Conservation (phyloP, 2,888 invertebrate genomes). For the Eupithecia tripunctaria region DNA sequence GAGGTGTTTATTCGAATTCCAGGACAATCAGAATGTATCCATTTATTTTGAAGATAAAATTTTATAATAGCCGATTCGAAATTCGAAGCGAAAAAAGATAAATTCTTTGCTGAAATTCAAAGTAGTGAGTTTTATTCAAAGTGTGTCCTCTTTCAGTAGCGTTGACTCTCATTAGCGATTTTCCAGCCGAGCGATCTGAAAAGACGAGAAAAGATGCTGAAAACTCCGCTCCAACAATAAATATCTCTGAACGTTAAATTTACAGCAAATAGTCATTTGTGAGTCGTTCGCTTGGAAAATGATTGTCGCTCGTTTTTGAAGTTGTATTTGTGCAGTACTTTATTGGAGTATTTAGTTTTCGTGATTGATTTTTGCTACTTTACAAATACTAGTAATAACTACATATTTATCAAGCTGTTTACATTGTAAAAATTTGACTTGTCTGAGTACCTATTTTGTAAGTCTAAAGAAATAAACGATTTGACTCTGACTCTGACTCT, state of each 20-base stretch:
- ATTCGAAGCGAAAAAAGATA: background rate
- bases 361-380: background rate
- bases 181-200: constrained; percentile 63
- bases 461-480: no score
- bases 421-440: no score
- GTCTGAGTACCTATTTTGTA: no score
- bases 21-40: background rate
- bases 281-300: constrained; percentile 60
- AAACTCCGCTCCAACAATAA: constrained; percentile 57
- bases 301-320: constrained; percentile 51
- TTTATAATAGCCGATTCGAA: background rate
- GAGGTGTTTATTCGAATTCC: background rate
- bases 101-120: constrained; percentile 43
- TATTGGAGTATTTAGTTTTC: constrained; percentile 13
- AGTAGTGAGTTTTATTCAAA: constrained; percentile 61
- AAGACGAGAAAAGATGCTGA: constrained; percentile 58
- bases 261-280: constrained; percentile 59
- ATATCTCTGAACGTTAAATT: constrained; percentile 53
- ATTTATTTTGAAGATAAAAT: background rate
- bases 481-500: no score
- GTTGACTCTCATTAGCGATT: constrained; percentile 76
- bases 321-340: constrained; percentile 23
- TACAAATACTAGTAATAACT: no score
- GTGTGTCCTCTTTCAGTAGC: constrained; percentile 64
- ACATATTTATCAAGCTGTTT: no score